Evolutionary conservation across 2,797 vertebrate genomes (phyloP).

Genomic region (Hoplostethus mediterraneus): DNA sequence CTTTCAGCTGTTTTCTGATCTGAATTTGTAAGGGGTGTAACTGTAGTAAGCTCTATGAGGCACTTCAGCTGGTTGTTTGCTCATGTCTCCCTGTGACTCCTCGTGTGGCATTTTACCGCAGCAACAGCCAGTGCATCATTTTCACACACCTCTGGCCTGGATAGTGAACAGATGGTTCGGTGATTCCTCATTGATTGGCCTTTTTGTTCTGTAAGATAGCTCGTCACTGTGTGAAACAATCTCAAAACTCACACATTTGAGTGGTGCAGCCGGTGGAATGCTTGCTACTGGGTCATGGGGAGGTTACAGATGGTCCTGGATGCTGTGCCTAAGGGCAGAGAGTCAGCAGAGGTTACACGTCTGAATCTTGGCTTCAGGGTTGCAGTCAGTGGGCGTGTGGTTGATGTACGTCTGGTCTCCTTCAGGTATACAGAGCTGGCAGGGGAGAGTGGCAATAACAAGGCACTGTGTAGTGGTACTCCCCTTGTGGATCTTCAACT

Average conservation of each 20-base stretch:
- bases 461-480: neutral
- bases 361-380: constrained; percentile 14
- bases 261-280: constrained; percentile 13
- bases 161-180: constrained; percentile 41
- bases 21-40: constrained; percentile 43
- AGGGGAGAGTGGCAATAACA: neutral
- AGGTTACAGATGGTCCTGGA: constrained; percentile 61
- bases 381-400: constrained; percentile 3
- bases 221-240: constrained; percentile 31
- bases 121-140: constrained; percentile 64
- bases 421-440: neutral
- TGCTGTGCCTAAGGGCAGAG: constrained; percentile 58
- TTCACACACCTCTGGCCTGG: constrained; percentile 29
- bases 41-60: constrained; percentile 34
- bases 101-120: constrained; percentile 69
- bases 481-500: neutral
- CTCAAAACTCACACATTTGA: constrained; percentile 17
- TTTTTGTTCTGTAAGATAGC: constrained; percentile 45
- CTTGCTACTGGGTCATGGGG: constrained; percentile 51
- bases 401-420: neutral
- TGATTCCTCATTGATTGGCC: constrained; percentile 35
- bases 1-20: constrained; percentile 48
- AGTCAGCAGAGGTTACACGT: neutral
- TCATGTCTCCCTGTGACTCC: constrained; percentile 44
- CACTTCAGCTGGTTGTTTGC: constrained; percentile 54